phyloP scores from a whole-genome alignment of 2,113 vertebrate species.

The Solea solea region DNA sequence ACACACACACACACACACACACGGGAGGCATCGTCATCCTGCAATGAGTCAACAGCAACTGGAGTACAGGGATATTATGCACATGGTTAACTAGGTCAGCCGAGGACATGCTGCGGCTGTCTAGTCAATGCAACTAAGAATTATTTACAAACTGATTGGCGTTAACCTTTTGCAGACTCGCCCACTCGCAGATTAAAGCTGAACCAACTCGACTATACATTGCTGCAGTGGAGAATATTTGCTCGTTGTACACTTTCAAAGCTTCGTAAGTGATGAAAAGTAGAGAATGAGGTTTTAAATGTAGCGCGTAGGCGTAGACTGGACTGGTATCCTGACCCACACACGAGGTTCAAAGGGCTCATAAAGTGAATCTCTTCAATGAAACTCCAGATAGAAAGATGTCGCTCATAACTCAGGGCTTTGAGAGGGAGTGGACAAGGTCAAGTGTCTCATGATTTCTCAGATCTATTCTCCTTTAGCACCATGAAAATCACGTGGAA shows the following conservation, averaged over 20 bases:
- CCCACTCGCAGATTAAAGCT: conserved; percentile 41
- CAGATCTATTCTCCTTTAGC: conserved; percentile 8
- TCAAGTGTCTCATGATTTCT: conserved; percentile 30
- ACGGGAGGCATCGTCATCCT: conserved; percentile 36
- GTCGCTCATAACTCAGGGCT: conserved; percentile 9
- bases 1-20: conserved; percentile 12
- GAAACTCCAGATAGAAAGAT: conserved; percentile 24
- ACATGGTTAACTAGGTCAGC: conserved; percentile 63
- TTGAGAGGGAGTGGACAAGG: conserved; percentile 26
- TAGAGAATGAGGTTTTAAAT: conserved; percentile 54
- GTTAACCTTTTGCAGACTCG: conserved; percentile 48
- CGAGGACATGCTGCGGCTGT: conserved; percentile 52
- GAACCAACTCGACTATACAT: conserved; percentile 23
- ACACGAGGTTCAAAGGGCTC: conserved; percentile 47
- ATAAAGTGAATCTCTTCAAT: conserved; percentile 12
- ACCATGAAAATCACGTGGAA: neutral
- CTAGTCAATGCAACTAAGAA: conserved; percentile 48
- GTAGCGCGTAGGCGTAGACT: conserved; percentile 38
- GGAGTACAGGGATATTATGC: conserved; percentile 57
- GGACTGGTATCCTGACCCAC: conserved; percentile 22
- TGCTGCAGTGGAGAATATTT: conserved; percentile 29
- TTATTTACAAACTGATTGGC: conserved; percentile 51
- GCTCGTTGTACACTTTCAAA: conserved; percentile 42
- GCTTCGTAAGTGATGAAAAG: conserved; percentile 43
- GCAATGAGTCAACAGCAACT: conserved; percentile 64